phyloP scores from a whole-genome alignment of 2,113 vertebrate species.

The Aegotheles bennettii region DNA sequence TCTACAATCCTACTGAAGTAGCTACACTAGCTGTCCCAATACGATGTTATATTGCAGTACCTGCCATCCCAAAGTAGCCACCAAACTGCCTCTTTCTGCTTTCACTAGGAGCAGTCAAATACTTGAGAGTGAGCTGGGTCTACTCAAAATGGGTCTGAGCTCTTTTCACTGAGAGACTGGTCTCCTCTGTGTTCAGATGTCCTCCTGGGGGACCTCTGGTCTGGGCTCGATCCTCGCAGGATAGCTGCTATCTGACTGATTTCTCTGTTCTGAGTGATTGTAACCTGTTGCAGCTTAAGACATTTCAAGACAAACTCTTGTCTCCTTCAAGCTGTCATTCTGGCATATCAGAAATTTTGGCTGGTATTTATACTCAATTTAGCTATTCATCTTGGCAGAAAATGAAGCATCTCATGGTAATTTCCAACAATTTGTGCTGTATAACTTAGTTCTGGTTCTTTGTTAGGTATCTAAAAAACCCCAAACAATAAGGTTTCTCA shows the following conservation, averaged over 20 bases:
- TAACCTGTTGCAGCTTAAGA: background rate
- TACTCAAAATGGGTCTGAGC: background rate
- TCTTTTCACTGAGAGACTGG: background rate
- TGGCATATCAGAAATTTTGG: background rate
- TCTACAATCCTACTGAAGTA: background rate
- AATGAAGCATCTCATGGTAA: background rate
- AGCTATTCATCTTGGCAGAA: background rate
- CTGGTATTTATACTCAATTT: background rate
- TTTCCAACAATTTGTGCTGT: background rate
- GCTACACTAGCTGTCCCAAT: background rate
- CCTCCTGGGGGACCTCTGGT: background rate
- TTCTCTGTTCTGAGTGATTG: background rate
- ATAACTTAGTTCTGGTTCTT: background rate
- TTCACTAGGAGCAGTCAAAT: background rate
- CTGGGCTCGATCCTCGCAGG: accelerated
- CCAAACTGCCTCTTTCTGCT: background rate
- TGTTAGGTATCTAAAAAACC: background rate
- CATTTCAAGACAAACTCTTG: background rate
- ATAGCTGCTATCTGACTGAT: background rate
- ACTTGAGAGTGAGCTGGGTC: background rate
- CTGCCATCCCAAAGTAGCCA: background rate
- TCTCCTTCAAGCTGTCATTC: background rate
- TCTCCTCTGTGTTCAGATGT: background rate
- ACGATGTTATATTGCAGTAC: background rate
- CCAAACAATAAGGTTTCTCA: background rate